Base-by-base conservation (phyloP, 2,888 invertebrate genomes). In the Ferdinandea cuprea region DNA sequence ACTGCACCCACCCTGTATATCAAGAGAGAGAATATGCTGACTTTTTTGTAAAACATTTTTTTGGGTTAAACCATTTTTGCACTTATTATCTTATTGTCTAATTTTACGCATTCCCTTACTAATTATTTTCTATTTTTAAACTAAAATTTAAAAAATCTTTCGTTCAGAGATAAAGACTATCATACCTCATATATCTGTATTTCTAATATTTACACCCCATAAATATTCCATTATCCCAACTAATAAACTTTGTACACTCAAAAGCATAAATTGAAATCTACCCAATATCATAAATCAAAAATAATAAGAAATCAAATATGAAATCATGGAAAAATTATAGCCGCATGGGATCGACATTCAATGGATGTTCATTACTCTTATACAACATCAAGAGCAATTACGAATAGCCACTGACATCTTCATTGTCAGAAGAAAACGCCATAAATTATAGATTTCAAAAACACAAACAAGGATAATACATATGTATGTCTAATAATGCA, bases 241-340 rank as follows among this genome's bases (percentile, higher is more conserved):
- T 13, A 65, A 52, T 28, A 30, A 44, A 46, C 28, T 6, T 25
- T 25, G 5, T 25, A 25, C 2, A 25, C 42, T 32, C 54, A 66
- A 37, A 42, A 66, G 15, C 48, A 58, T 13, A 35, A 40, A 40
- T 48, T 28, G n/a, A 50, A 59, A 32, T 19, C 48, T 2, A 21
- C 28, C 40, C 48, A 15, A 50, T 25, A 52, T 61, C 61, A 54
- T 72, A 72, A 72, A 72, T 72, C 72, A 72, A 46, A 61, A n/a
- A 11, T 25, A 46, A 32, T 15, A 52, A 59, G 46, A 28, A 71
- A 40, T 21, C 21, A 30, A 13, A 48, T 40, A 30, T 50, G 40
- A 30, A 30, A 52, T 32, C 17, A 15, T 11, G 5, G 13, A 17
- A 8, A 58, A 69, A 69, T 17, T 37, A 46, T 40, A 13, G 25